Evolutionary conservation across 2,888 invertebrate genomes (phyloP).

Genomic region (Agrochola circellaris): DNA sequence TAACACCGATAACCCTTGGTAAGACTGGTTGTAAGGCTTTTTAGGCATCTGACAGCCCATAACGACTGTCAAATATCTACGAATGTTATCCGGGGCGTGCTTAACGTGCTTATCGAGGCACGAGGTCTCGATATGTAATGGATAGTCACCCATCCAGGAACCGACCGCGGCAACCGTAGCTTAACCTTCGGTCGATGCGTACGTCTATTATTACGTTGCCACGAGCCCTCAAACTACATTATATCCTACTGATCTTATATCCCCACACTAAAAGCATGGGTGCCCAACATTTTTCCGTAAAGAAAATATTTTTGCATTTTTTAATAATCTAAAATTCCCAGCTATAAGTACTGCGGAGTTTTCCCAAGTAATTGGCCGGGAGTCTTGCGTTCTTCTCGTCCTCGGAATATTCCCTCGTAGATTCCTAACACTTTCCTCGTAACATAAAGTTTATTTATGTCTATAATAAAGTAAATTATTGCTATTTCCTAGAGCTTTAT

Average conservation of each 20-base stretch:
- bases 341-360: constrained; percentile 3
- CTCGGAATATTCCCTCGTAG: constrained; percentile 32
- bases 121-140: not conserved
- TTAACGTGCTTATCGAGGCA: not conserved
- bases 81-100: not conserved
- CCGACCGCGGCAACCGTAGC: not conserved
- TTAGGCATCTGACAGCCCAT: not conserved
- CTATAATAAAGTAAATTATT: constrained; percentile 53
- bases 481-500: constrained; percentile 41
- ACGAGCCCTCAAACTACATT: not conserved
- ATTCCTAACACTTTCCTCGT: constrained; percentile 34
- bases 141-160: not conserved
- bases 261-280: not conserved
- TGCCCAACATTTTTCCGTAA: not conserved
- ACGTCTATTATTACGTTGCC: not conserved
- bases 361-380: constrained; percentile 19
- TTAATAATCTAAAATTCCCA: constrained; percentile 5
- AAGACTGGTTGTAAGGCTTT: not conserved
- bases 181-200: not conserved
- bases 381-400: not conserved
- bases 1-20: not conserved
- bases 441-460: constrained; percentile 59
- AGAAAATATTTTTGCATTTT: not conserved
- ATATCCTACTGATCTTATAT: not conserved
- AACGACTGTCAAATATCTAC: not conserved